phyloP scores from a whole-genome alignment of 2,113 vertebrate genomes.

The Blennius ocellaris region DNA sequence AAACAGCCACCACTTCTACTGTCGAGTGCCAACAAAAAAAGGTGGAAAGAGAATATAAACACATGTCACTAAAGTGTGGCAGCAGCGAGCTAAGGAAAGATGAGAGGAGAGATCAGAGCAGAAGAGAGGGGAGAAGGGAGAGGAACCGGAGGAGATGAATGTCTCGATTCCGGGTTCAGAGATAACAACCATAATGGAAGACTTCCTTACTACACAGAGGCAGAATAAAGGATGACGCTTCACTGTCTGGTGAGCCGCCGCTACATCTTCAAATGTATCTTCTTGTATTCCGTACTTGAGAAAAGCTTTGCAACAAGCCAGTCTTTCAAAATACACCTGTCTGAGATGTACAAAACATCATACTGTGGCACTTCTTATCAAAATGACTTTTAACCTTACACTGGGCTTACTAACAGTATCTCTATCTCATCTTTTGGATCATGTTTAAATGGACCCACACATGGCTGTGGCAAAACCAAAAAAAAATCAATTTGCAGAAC shows the following conservation, averaged over 20 bases:
- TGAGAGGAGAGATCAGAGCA: conserved; percentile 40
- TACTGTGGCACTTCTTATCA: background rate
- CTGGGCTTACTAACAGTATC: background rate
- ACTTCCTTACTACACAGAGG: conserved; percentile 53
- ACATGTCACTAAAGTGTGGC: conserved; percentile 57
- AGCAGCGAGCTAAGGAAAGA: conserved; percentile 31
- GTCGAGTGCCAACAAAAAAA: conserved; percentile 55
- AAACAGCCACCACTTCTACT: conserved; percentile 52
- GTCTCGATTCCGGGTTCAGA: conserved; percentile 58
- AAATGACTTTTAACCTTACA: conserved; percentile 11
- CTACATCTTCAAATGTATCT: conserved; percentile 34
- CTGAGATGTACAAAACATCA: background rate
- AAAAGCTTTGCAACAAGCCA: background rate
- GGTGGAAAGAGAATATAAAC: conserved; percentile 52
- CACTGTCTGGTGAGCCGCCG: conserved; percentile 14
- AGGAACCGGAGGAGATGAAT: conserved; percentile 58
- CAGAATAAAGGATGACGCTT: conserved; percentile 42
- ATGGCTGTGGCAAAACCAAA: conserved; percentile 8
- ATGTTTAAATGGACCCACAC: conserved; percentile 1
- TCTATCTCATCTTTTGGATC: background rate
- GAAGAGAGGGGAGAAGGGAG: conserved; percentile 20
- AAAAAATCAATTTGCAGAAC: conserved; percentile 19
- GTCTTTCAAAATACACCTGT: conserved; percentile 26
- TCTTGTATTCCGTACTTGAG: conserved; percentile 3
- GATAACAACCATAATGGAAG: conserved; percentile 64